Base-by-base conservation (phyloP, 2,113 vertebrate genomes). In the Megaceryle torquata region DNA sequence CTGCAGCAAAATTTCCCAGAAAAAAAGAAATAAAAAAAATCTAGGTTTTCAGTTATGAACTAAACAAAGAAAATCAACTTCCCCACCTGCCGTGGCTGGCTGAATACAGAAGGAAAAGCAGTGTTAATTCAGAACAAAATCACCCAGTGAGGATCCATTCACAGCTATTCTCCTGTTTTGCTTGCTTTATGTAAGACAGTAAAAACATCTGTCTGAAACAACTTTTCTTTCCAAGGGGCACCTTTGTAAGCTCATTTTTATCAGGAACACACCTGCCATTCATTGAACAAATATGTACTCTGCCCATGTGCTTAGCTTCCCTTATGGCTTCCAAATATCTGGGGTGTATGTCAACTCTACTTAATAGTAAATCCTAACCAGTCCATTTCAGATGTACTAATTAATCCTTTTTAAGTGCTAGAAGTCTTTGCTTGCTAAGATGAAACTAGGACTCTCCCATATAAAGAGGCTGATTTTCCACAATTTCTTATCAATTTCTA, bases 51-150 rank as follows among this genome's bases (percentile, higher is more conserved):
- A 56, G 41, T 74, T 90, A 81, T 39, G 56, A 81, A 77, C 85
- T 88, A 85, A 91, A 88, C 59, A 93, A 96, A 91, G 56, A 50
- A 90, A 91, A 82, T 39, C 43, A 88, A n/a, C 46, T 79, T 91
- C 59, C 35, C 17, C 46, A 70, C 79, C 68, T 89, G 80, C 85
- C 88, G 93, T 75, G 75, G 21, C 71, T 91, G 68, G 46, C 46
- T 78, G 85, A 93, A 81, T 71, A 57, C 21, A 63, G 41, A 80
- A 29, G 80, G 43, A 74, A 94, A 93, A 91, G 9, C 44, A 81
- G 60, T 74, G 43, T 48, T 91, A 94, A 93, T 94, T 86, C 60
- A 75, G 88, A 95, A 78, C 6, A 35, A 90, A 95, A 68, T 90
- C 64, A 79, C 53, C 19, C 61, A 61, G 65, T 57, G 69, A 91